A percentile compares a stretch with the other conserved stretches of the same genome.
Conservation (phyloP, 2,888 invertebrate species). For the Scaptomyza tumidula region DNA sequence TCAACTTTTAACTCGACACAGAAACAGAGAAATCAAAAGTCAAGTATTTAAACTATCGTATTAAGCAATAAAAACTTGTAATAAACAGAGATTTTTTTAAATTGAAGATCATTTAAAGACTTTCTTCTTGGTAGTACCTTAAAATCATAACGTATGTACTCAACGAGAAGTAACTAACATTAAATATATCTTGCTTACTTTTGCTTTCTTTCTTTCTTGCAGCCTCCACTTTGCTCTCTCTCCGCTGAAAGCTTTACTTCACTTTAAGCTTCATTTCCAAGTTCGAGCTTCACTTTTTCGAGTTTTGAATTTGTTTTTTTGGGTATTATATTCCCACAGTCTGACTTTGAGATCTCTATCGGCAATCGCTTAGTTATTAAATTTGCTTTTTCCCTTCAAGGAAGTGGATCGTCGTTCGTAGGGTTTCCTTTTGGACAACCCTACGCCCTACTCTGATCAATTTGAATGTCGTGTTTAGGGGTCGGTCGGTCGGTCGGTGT, state of each 20-base stretch:
- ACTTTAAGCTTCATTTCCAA: neutral
- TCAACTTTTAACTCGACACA: neutral
- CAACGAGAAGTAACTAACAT: too few species aligned
- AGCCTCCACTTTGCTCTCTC: too few species aligned
- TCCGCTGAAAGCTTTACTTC: neutral
- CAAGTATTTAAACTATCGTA: too few species aligned
- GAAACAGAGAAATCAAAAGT: neutral
- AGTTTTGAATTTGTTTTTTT: neutral
- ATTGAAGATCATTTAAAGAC: too few species aligned
- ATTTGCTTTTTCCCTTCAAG: slow-evolving; percentile 65
- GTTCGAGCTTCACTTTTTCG: neutral
- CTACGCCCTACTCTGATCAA: slow-evolving; percentile 32
- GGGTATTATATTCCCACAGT: slow-evolving; percentile 48
- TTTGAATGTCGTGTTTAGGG: slow-evolving; percentile 66
- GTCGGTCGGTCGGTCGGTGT: slow-evolving; percentile 25
- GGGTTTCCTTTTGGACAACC: slow-evolving; percentile 31
- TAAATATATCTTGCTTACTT: too few species aligned
- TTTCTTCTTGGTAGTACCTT: too few species aligned
- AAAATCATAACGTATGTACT: too few species aligned
- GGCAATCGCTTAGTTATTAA: slow-evolving; percentile 58
- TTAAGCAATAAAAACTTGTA: too few species aligned
- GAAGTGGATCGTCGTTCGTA: slow-evolving; percentile 56
- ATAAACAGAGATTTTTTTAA: too few species aligned
- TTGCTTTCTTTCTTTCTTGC: too few species aligned
- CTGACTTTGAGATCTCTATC: slow-evolving; percentile 64